Base-by-base conservation (phyloP, 2,113 vertebrate genomes). In the Oreochromis niloticus region DNA sequence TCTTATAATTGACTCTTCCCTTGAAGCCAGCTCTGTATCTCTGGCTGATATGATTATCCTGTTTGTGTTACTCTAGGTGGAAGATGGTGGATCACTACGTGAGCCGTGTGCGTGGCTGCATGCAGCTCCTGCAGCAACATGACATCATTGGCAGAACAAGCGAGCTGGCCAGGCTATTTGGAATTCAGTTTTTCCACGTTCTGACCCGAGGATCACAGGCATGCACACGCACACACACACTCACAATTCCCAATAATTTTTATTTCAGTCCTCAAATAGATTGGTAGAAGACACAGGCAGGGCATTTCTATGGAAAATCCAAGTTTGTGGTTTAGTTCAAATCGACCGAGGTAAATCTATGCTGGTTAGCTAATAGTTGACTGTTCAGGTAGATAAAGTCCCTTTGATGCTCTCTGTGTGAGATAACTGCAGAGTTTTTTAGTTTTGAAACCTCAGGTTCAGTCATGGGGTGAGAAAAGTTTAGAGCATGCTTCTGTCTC, bases 161-260 rank as follows among this genome's bases (percentile, higher is more conserved):
- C 90, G 98, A 99, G 96, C 97, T 99, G 95, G 98, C 99, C 0
- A 95, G 98, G 59, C 94, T 99, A 75, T 99, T 99, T 94, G 99
- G 99, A 52, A 99, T 99, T 94, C 98, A 99, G 93, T 99, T 99
- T 95, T 97, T 97, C 86, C 98, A 99, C 81, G 99, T 99, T 34
- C 95, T 99, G 87, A 99, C 99, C 84, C 97, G 98, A 88, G 99
- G 99, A 12, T 98, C 99, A 61, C 96, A 97, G 96, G 96, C 96
- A 89, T 16, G n/a, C 7, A 9, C 57, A 8, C 30, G 1, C 36
- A 1, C 63, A 24, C n/a, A 13, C 22, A 14, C 83, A 36, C 6
- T 2, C 19, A 46, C 24, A 46, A 6, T 48, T 50, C 24, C 14
- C 3, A 4, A 46, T 48, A 4, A 32, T 50, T 78, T 78, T 50